Evolutionary conservation across 2,797 vertebrate species (phyloP).

Genomic region (Distichodus sexfasciatus): DNA sequence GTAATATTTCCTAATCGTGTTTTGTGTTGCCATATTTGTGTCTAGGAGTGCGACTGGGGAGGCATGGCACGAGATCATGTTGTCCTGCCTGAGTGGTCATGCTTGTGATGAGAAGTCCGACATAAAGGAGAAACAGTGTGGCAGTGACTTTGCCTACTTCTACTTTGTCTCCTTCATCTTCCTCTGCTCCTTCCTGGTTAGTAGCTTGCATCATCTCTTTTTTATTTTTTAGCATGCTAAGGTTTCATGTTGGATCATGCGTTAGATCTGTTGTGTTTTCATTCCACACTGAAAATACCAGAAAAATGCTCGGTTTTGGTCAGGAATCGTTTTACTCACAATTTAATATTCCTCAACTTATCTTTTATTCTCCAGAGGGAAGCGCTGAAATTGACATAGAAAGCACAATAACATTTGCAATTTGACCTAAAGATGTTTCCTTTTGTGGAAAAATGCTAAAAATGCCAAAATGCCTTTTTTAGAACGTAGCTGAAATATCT

Average conservation of each 20-base stretch:
- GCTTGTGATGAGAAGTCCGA: constrained; percentile 80
- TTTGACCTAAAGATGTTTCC: constrained; percentile 1
- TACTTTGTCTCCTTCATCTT: constrained; percentile 99
- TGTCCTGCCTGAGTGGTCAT: constrained; percentile 85
- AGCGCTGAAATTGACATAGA: background rate
- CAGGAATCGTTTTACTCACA: background rate
- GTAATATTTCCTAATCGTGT: too few relatives aligned
- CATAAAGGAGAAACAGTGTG: constrained; percentile 80
- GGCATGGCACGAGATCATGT: constrained; percentile 97
- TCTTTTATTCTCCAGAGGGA: constrained; percentile 1
- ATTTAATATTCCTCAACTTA: background rate
- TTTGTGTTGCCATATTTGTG: too few relatives aligned
- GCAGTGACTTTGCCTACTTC: constrained; percentile 96
- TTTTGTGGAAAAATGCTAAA: background rate
- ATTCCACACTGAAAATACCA: constrained; percentile 9
- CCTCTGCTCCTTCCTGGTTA: constrained; percentile 95
- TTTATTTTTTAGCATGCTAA: background rate
- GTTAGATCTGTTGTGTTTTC: background rate
- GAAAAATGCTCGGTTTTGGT: background rate
- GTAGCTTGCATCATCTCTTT: constrained; percentile 51
- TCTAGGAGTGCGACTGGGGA: constrained; percentile 96
- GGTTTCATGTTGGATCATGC: background rate
- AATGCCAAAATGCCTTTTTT: too few relatives aligned
- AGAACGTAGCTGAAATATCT: too few relatives aligned
- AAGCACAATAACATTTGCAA: background rate